phyloP scores from a whole-genome alignment of 2,113 vertebrate species.

The Chamaetylas fuelleborni region DNA sequence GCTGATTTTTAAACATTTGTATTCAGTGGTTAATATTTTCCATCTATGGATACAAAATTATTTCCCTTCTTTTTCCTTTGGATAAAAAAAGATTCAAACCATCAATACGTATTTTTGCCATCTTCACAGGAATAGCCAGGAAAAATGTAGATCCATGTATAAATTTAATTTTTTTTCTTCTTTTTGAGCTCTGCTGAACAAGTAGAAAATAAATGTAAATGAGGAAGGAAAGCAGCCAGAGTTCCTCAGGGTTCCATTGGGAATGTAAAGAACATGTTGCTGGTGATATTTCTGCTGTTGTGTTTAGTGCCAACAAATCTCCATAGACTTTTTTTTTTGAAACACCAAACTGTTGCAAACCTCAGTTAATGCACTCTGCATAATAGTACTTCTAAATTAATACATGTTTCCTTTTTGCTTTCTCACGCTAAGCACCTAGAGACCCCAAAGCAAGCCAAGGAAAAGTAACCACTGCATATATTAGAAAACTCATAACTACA shows the following conservation, averaged over 20 bases:
- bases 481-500: neutral
- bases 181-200: slow-evolving; percentile 1
- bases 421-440: neutral
- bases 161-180: neutral
- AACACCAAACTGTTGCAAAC: slow-evolving; percentile 6
- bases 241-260: neutral
- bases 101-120: neutral
- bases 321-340: neutral
- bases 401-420: neutral
- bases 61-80: neutral
- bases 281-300: slow-evolving; percentile 27
- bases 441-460: neutral
- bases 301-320: slow-evolving; percentile 21
- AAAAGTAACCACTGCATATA: neutral
- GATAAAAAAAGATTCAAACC: neutral
- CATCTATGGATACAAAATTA: neutral
- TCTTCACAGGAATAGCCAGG: neutral
- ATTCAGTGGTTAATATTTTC: neutral
- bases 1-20: neutral
- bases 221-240: neutral
- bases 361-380: neutral
- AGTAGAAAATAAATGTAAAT: slow-evolving; percentile 45
- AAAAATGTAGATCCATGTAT: neutral
- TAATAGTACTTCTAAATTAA: neutral
- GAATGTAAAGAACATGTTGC: neutral